Evolutionary conservation across 2,888 invertebrate genomes (phyloP), one percentile per base, ranked within the genome.

Genomic region (Gnatocerus cornutus): DNA sequence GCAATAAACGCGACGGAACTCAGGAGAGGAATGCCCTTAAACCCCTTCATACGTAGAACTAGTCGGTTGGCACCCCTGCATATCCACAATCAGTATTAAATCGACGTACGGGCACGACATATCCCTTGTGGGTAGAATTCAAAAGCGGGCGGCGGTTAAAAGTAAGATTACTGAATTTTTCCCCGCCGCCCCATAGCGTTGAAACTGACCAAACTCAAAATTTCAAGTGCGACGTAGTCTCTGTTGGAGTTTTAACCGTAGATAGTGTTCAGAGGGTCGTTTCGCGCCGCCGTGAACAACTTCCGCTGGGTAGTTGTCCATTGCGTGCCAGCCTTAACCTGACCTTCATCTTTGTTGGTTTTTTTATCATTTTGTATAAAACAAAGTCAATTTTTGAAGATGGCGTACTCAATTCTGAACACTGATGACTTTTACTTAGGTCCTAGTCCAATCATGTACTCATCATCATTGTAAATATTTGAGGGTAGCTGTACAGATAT

Each of bases 401-500:
- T 59, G 59, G 66, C 66, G 66, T 67, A 67, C 66, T 59, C 52
- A 59, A 59, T 67, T 67, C 66, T 67, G 66, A 67, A 66, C 58
- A 67, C 53, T 63, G 63, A 33, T 39, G 50, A 48, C 61, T 61
- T 61, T 50, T 52, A 62, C n/a, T 21, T 43, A 58, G 58, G 7
- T 8, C 12, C 58, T 58, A 21, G 14, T 30, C 9, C 46, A 21
- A 9, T 52, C 48, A 48, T 61, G n/a, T 58, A 58, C 12, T 58
- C 43, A 43, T 58, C 6, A 29, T 62, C 39, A 55, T 27, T 53
- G 53, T 63, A 65, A 55, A 58, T 50, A 56, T 33, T 68, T 53
- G 13, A 62, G 56, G 41, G 50, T 74, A 74, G 71, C 70, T 75
- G 75, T 72, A 76, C 74, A 76, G 74, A 75, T 71, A 74, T 72